Evolutionary conservation across 2,797 vertebrate genomes (phyloP).

Genomic region (Sebastiscus tertius): DNA sequence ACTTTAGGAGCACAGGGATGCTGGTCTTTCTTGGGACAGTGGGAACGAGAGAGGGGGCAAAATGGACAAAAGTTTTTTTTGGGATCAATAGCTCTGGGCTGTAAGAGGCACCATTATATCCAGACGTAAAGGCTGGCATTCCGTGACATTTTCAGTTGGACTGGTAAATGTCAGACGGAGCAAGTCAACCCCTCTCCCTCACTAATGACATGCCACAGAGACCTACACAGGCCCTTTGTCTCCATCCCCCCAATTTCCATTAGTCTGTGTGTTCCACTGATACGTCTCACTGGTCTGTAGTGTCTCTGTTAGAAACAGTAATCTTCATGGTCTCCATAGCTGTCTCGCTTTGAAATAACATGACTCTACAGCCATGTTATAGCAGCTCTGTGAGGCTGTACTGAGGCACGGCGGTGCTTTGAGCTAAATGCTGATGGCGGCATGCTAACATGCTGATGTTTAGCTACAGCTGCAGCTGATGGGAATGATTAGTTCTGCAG

Average conservation of each 20-base stretch:
- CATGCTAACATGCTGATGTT: neutral
- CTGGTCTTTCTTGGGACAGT: slow-evolving; percentile 29
- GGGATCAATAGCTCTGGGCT: slow-evolving; percentile 73
- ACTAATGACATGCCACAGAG: slow-evolving; percentile 71
- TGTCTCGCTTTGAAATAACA: slow-evolving; percentile 6
- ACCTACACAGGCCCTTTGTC: slow-evolving; percentile 60
- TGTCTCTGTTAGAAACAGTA: slow-evolving; percentile 38
- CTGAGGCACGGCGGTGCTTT: neutral
- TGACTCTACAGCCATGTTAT: neutral
- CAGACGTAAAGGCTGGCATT: slow-evolving; percentile 80
- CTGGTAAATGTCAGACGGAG: slow-evolving; percentile 83
- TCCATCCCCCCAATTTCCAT: slow-evolving; percentile 53
- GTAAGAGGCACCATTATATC: slow-evolving; percentile 70
- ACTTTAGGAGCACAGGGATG: slow-evolving; percentile 9
- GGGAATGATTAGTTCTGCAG: neutral
- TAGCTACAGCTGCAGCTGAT: neutral
- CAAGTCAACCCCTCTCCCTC: slow-evolving; percentile 64
- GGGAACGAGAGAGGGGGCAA: slow-evolving; percentile 28
- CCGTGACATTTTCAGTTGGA: slow-evolving; percentile 81
- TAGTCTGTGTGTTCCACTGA: slow-evolving; percentile 55
- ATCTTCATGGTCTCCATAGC: slow-evolving; percentile 34
- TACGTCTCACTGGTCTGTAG: slow-evolving; percentile 45
- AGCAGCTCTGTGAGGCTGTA: neutral
- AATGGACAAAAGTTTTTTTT: slow-evolving; percentile 23
- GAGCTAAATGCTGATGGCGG: slow-evolving; percentile 1